Base-by-base conservation (phyloP, 2,113 vertebrate species). In the Triplophysa rosa region DNA sequence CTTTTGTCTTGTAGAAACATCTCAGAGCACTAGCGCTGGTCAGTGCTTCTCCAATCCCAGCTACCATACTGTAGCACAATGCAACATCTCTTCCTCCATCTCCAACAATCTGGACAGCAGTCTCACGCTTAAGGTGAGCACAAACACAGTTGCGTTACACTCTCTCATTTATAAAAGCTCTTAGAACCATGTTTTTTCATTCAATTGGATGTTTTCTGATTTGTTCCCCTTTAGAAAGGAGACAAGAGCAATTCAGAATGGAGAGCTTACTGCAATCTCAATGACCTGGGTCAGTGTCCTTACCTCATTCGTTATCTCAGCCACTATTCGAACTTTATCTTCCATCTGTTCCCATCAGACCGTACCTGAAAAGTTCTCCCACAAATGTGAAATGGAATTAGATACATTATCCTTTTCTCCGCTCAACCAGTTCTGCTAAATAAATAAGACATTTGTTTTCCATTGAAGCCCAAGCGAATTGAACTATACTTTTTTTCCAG, bases 31-130 rank as follows among this genome's bases (percentile, higher is more conserved):
- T 89, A 61, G 76, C 72, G 91, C 89, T 40, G 88, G 92, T 75
- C 95, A 96, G 84, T 98, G 94, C 89, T 95, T 98, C 92, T 94
- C 95, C 90, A 98, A 96, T 84, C 95, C 97, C 83, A 98, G 95
- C 89, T 98, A 97, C 90, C 96, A 96, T 90, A 94, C 96, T 61
- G 94, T 98, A 88, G 94, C 93, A 23, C 93, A 93, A 86, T 95
- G 95, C 82, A 95, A 93, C 67, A 93, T 93, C 67, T 91, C 96
- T 83, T 94, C 95, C 62, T 93, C 91, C 89, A 93, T 94, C 92
- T 91, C 93, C 92, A 95, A 87, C 94, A 95, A 92, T 92, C 90
- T 96, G 91, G 95, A 97, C 76, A 93, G 93, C 88, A 95, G 93
- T 84, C 93, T 95, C 90, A 94, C 94, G 89, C 94, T 94, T 84